These are phyloP conservation scores for Thymelicus acteon DNA, from an alignment of 2,888 invertebrate genomes.

Conservation along the genomic window DNA sequence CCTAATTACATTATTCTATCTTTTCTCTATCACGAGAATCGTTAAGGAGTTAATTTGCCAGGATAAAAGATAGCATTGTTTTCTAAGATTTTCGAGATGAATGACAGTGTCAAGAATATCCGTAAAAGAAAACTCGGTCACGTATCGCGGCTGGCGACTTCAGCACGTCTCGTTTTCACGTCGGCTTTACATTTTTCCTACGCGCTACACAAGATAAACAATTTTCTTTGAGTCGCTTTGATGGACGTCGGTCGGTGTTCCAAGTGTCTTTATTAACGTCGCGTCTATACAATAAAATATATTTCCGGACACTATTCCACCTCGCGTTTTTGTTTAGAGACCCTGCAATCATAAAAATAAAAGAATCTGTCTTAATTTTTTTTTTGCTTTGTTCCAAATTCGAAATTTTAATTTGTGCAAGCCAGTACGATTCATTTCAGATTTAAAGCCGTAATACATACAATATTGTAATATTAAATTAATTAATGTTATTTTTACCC, in stretches of 20 bases:
- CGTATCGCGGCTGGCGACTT: conserved; percentile 10
- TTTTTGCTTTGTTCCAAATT: no score
- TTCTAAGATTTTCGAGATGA: conserved; percentile 1
- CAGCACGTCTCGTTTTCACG: conserved; percentile 26
- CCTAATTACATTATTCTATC: no score
- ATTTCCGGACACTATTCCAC: no score
- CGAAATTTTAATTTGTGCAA: no score
- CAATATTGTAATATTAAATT: no score
- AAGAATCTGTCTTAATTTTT: no score
- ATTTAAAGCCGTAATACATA: no score
- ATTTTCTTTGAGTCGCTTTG: conserved; percentile 27
- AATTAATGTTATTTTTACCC: no score
- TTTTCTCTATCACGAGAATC: not conserved
- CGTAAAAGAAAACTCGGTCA: conserved; percentile 28
- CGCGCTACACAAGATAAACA: conserved; percentile 21
- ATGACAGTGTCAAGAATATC: conserved; percentile 13
- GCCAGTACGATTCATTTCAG: no score
- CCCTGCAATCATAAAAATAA: no score
- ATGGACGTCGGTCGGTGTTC: conserved; percentile 8
- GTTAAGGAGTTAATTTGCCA: not conserved
- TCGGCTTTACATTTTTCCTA: conserved; percentile 22
- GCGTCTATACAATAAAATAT: not conserved
- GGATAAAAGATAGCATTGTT: conserved; percentile 23
- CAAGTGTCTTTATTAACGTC: conserved; percentile 5
- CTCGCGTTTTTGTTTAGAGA: no score